Percentiles rank a stretch among this genome's conserved stretches.
phyloP scores from a whole-genome alignment of 2,113 vertebrate genomes.

The Opisthocomus hoazin region DNA sequence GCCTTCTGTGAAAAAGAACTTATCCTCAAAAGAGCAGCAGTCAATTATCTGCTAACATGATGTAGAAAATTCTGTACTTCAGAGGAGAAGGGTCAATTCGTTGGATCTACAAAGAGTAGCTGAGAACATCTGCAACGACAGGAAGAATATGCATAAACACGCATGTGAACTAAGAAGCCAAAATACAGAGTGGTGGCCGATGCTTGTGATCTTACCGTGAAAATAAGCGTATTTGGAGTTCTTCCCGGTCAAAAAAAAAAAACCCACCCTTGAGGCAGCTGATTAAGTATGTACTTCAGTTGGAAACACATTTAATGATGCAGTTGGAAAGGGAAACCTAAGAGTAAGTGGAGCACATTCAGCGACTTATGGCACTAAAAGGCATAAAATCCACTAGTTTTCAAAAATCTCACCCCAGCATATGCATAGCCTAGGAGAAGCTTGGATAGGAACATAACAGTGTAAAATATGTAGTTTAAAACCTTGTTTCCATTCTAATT shows the following conservation, averaged over 20 bases:
- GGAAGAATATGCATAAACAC: background rate
- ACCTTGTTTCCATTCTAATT: background rate
- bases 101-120: background rate
- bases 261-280: background rate
- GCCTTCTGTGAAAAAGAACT: background rate
- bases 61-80: background rate
- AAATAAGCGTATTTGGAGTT: background rate
- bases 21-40: background rate
- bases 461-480: background rate
- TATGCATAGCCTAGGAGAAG: background rate
- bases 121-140: background rate
- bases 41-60: background rate
- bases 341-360: background rate
- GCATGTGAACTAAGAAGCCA: background rate
- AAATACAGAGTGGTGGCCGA: background rate
- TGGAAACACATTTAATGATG: background rate
- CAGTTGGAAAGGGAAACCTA: background rate
- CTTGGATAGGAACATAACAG: background rate
- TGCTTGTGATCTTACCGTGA: background rate
- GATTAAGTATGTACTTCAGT: background rate
- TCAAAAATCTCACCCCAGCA: background rate
- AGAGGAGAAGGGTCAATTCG: background rate
- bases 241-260: background rate
- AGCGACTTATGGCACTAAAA: background rate
- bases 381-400: background rate